These are phyloP conservation scores for Loripinus fragilis DNA, from an alignment of 2,888 invertebrate species.

Conservation along the genomic window DNA sequence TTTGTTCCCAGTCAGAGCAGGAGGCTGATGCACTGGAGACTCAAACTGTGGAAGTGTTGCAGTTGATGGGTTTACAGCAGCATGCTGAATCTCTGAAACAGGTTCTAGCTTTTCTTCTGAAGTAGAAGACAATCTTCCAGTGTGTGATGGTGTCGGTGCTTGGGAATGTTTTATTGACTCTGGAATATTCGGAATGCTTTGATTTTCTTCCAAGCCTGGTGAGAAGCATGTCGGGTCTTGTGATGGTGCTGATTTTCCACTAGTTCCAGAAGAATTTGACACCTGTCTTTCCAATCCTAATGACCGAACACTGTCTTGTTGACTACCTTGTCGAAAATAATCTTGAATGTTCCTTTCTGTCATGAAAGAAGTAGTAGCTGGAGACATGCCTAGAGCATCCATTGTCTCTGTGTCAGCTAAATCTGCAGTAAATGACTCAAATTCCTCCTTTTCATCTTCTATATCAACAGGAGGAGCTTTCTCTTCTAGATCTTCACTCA, in stretches of 20 bases:
- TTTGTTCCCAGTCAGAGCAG: slow-evolving; percentile 2
- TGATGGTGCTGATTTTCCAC: background rate
- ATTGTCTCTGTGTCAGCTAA: slow-evolving; percentile 59
- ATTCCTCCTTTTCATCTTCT: slow-evolving; percentile 69
- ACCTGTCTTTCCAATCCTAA: slow-evolving; percentile 52
- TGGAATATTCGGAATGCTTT: background rate
- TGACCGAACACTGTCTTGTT: slow-evolving; percentile 42
- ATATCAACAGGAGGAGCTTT: slow-evolving; percentile 55
- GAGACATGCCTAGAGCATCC: slow-evolving; percentile 64
- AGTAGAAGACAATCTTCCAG: background rate
- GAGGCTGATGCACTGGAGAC: slow-evolving; percentile 70
- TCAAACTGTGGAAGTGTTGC: slow-evolving; percentile 71
- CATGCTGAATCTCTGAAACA: background rate
- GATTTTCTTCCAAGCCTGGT: background rate
- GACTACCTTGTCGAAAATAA: slow-evolving; percentile 57
- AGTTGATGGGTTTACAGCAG: slow-evolving; percentile 58
- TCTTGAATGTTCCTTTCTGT: slow-evolving; percentile 50
- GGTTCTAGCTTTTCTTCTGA: background rate
- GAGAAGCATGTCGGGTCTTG: background rate
- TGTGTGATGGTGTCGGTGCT: background rate
- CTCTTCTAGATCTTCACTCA: slow-evolving; percentile 54
- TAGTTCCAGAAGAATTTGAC: slow-evolving; percentile 34
- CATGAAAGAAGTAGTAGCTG: slow-evolving; percentile 57
- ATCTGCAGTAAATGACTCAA: slow-evolving; percentile 78
- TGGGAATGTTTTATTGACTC: background rate